A percentile compares a stretch with the other conserved stretches of the same genome.
These are phyloP conservation scores for Odontomyia ornata DNA, from an alignment of 2,888 invertebrate genomes.

Conservation along the genomic window DNA sequence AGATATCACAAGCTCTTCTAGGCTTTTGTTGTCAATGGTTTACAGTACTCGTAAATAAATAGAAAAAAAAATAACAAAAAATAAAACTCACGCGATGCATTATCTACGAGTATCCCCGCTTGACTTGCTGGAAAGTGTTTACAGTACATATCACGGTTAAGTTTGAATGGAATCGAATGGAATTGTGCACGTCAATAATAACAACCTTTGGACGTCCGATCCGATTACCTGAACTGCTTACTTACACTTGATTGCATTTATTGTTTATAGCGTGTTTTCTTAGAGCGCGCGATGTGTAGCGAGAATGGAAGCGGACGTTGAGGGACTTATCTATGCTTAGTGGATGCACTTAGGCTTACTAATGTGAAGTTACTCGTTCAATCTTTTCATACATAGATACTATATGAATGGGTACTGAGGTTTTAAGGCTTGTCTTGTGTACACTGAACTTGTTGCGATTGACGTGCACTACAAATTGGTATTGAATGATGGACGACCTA, in stretches of 20 bases:
- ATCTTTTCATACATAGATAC: too few species aligned
- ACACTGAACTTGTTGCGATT: too few species aligned
- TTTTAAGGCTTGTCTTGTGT: too few species aligned
- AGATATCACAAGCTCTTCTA: conserved; percentile 3
- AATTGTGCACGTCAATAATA: conserved; percentile 18
- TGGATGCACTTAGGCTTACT: not conserved
- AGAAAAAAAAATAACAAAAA: too few species aligned
- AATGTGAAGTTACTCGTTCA: too few species aligned
- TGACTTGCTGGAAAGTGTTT: not conserved
- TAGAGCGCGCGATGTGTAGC: not conserved
- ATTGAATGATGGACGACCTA: too few species aligned
- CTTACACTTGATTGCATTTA: conserved; percentile 38
- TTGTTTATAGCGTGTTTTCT: not conserved
- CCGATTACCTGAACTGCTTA: conserved; percentile 41
- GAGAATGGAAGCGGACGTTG: not conserved
- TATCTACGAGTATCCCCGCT: not conserved
- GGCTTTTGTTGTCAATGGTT: conserved; percentile 16
- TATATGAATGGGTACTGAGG: too few species aligned
- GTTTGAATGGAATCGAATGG: conserved; percentile 1
- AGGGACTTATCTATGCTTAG: not conserved
- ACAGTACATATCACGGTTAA: not conserved
- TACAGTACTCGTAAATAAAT: too few species aligned
- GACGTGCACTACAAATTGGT: too few species aligned
- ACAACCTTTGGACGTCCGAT: conserved; percentile 38
- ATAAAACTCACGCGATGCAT: not conserved